Evolutionary conservation across 2,113 vertebrate species (phyloP), one percentile per base, ranked within the genome.

Genomic region (Spea bombifrons): DNA sequence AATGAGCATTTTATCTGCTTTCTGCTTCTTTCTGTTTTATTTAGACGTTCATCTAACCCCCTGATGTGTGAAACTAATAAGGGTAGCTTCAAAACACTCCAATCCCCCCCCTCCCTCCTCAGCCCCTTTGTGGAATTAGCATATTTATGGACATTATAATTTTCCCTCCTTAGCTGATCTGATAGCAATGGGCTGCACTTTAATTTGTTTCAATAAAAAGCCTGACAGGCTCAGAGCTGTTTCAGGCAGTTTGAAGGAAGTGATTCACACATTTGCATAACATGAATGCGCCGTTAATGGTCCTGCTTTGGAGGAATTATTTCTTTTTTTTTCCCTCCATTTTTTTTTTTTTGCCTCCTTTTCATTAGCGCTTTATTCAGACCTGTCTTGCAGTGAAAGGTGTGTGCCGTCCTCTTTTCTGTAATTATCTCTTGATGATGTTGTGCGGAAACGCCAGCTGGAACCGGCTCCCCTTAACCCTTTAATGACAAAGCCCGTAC

Each of bases 311-410:
- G 64, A 80, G 78, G 78, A 80, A 80, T 80, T 74, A 68, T 74
- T 80, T 74, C 50, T 73, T 63, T 66, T 74, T 80, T 46, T 67
- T 50, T 47, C 13, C 16, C 7, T 16, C 7, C 48, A 3, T 59
- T 63, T 75, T 52, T 61, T 75, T 76, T 75, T 16, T 15, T 12
- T 44, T 50, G 12, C 65, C 71, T 74, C 64, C 71, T 80, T 80
- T 74, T 80, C 78, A 80, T 80, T 80, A 80, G 71, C 66, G 78
- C 68, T 80, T 80, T 80, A 80, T 80, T 80, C 78, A 80, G 78
- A 80, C 78, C 78, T 80, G 78, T 80, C 78, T 80, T 68, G 71
- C 63, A 68, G 78, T 80, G 71, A 80, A 80, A 80, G 78, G 78
- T 80, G 78, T 74, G 78, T 45, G 71, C 78, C 71, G 49, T 74